These are phyloP conservation scores for Drosophila baimaii DNA, from an alignment of 1,140 invertebrate species.

Conservation along the genomic window DNA sequence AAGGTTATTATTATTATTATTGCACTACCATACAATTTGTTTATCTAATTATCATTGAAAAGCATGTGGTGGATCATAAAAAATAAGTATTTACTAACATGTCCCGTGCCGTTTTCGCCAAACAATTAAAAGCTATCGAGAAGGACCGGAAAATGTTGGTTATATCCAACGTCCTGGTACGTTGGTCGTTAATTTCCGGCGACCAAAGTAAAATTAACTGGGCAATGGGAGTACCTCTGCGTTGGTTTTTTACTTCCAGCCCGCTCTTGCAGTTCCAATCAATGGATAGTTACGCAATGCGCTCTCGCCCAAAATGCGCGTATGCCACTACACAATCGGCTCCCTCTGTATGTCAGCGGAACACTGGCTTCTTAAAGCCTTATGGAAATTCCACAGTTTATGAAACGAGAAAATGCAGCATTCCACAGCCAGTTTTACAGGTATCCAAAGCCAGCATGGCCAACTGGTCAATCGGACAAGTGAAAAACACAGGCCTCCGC, in stretches of 20 bases:
- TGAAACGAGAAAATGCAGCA: slow-evolving; percentile 68
- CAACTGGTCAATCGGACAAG: slow-evolving; percentile 53
- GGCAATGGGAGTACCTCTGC: neutral
- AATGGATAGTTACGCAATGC: neutral
- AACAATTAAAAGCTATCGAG: too few species aligned
- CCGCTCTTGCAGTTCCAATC: neutral
- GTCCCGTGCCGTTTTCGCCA: too few species aligned
- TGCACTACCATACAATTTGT: too few species aligned
- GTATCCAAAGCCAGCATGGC: slow-evolving; percentile 53
- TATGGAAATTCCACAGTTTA: slow-evolving; percentile 76
- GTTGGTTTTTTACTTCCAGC: neutral
- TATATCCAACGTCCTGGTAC: too few species aligned
- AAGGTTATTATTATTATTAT: too few species aligned
- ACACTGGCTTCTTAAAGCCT: slow-evolving; percentile 3
- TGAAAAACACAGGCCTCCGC: slow-evolving; percentile 23
- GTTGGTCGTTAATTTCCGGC: too few species aligned
- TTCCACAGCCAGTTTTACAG: slow-evolving; percentile 73
- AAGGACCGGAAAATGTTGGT: too few species aligned
- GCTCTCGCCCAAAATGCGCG: neutral
- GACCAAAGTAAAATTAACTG: neutral
- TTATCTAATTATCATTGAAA: too few species aligned
- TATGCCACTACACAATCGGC: neutral
- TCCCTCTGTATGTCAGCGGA: slow-evolving; percentile 1
- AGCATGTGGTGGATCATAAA: too few species aligned
- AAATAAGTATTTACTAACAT: too few species aligned